These are phyloP conservation scores for Lysiphlebus fabarum DNA, from an alignment of 1,140 invertebrate species.

Conservation along the genomic window DNA sequence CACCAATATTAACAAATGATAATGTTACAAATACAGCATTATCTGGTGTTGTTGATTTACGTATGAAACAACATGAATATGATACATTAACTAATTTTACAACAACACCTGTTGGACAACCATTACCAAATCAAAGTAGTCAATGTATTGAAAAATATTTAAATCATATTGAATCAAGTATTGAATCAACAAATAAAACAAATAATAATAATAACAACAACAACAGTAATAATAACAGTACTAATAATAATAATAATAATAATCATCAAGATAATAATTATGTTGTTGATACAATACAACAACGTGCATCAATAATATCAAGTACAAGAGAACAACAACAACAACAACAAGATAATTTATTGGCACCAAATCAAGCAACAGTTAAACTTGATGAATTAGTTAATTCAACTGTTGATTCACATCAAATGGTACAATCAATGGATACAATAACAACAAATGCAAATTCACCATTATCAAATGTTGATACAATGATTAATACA, in stretches of 20 bases:
- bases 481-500: conserved; percentile 37
- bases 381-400: conserved; percentile 64
- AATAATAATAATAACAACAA: too few relatives aligned
- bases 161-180: conserved; percentile 53
- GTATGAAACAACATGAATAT: conserved; percentile 51
- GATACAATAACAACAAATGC: conserved; percentile 40
- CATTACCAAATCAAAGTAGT: conserved; percentile 57
- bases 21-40: conserved; percentile 34
- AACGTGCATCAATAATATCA: conserved; percentile 53
- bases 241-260: conserved; percentile 38
- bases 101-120: conserved; percentile 39
- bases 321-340: conserved; percentile 40
- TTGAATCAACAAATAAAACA: neutral
- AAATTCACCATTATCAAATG: conserved; percentile 38
- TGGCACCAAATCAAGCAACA: conserved; percentile 44
- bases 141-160: conserved; percentile 62
- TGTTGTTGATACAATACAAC: conserved; percentile 48
- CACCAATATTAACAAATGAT: conserved; percentile 47
- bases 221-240: too few relatives aligned
- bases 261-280: conserved; percentile 29
- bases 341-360: conserved; percentile 53
- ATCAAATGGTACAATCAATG: conserved; percentile 48
- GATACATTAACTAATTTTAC: conserved; percentile 41
- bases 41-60: conserved; percentile 47
- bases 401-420: conserved; percentile 62